Base-by-base conservation (phyloP, 2,113 vertebrate genomes). In the Urocitellus parryii region DNA sequence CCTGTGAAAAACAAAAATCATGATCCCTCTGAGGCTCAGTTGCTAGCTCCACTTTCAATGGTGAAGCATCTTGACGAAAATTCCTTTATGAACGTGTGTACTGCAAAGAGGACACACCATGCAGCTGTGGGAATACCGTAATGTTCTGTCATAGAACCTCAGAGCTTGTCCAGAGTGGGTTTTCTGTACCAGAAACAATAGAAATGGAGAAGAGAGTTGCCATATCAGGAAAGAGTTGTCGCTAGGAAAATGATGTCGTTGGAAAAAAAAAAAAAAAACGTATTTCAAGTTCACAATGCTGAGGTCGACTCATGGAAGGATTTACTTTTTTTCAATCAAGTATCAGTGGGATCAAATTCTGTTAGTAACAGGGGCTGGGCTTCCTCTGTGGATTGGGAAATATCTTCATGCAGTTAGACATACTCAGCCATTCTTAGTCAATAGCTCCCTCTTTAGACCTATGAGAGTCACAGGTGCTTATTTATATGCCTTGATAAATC, bases 401-500 rank as follows among this genome's bases (percentile, higher is more conserved):
- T 76, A 67, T 82, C 88, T 97, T 89, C 82, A 93, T 96, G 88
- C 87, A 93, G 0, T 0, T 65, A 91, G 85, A 88, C 22, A 29
- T 61, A 70, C 67, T n/a, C 32, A 96, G 87, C 74, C 98, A 96
- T 97, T 97, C 97, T 98, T 98, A 94, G 98, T 97, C 96, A 97
- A 98, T 91, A 97, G 98, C 98, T 98, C 98, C 98, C 98, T 98
- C 98, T 98, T 98, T 97, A 98, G 98, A 98, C 94, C 89, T 96
- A 51, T 65, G 83, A 80, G 34, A 97, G 97, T 73, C 96, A 97
- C 34, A 68, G 90, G 4, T 91, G 29, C 27, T 91, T 42, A 48
- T 95, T 98, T 97, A 73, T 97, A 67, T 81, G 27, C 53, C 91
- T 58, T 70, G 58, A 86, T 84, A 97, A 98, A 96, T 32, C 56